phyloP scores from a whole-genome alignment of 1,140 invertebrate genomes.

The Zophobas atratus region DNA sequence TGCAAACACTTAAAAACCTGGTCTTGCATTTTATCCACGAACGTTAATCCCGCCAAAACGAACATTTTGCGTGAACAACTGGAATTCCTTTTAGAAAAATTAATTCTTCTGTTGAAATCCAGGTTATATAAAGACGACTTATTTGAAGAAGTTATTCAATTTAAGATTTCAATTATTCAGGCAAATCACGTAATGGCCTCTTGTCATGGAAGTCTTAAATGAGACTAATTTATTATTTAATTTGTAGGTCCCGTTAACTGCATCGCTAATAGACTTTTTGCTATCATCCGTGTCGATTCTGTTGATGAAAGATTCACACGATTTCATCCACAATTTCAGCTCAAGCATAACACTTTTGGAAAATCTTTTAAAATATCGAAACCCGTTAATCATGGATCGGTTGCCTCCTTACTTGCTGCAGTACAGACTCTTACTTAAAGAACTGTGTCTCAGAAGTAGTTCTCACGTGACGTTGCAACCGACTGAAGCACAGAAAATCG shows the following conservation, averaged over 20 bases:
- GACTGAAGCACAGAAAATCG: slow-evolving; percentile 51
- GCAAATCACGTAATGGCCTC: slow-evolving; percentile 51
- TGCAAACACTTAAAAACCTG: slow-evolving; percentile 56
- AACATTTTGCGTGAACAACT: slow-evolving; percentile 55
- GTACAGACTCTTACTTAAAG: slow-evolving; percentile 58
- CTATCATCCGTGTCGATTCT: slow-evolving; percentile 48
- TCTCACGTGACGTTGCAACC: slow-evolving; percentile 40
- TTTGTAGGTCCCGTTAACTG: slow-evolving; percentile 61
- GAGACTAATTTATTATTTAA: slow-evolving; percentile 34
- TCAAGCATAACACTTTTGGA: slow-evolving; percentile 57
- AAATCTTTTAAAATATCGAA: slow-evolving; percentile 59
- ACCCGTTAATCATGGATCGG: slow-evolving; percentile 62
- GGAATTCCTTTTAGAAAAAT: slow-evolving; percentile 56
- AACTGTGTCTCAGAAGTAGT: slow-evolving; percentile 59
- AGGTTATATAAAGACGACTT: slow-evolving; percentile 36
- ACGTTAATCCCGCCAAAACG: slow-evolving; percentile 60
- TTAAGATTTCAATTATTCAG: slow-evolving; percentile 55
- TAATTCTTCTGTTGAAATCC: slow-evolving; percentile 42
- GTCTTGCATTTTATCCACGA: slow-evolving; percentile 53
- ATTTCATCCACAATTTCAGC: slow-evolving; percentile 54
- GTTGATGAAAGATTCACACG: slow-evolving; percentile 29
- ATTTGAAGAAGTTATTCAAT: slow-evolving; percentile 54
- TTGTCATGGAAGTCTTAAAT: slow-evolving; percentile 33
- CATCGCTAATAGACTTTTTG: slow-evolving; percentile 58
- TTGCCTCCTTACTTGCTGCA: slow-evolving; percentile 61